Evolutionary conservation across 2,888 invertebrate genomes (phyloP).

Genomic region (Thymelicus acteon): DNA sequence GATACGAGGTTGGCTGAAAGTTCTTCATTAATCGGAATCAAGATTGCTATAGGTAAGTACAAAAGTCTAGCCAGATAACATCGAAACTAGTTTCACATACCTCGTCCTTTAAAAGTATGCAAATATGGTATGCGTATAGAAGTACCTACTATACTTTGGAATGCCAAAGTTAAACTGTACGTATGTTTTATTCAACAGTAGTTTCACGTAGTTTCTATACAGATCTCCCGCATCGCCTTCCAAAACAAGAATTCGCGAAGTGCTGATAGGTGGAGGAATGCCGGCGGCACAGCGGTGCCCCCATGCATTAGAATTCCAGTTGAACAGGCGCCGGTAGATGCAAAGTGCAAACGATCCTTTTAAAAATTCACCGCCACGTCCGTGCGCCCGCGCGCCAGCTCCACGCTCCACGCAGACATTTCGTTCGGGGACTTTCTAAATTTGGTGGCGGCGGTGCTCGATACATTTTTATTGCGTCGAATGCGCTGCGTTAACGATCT

Average conservation of each 20-base stretch:
- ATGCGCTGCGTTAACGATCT: conserved; percentile 35
- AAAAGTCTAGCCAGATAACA: too few species aligned
- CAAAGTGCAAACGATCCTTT: conserved; percentile 40
- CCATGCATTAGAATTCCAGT: conserved; percentile 33
- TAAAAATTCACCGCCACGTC: conserved; percentile 43
- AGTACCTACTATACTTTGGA: not conserved
- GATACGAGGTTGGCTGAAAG: too few species aligned
- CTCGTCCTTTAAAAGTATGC: not conserved
- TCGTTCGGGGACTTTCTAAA: conserved; percentile 45
- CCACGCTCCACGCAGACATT: not conserved
- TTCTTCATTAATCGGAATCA: too few species aligned
- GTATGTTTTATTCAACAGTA: conserved; percentile 8
- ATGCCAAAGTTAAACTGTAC: not conserved
- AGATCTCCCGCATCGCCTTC: conserved; percentile 26
- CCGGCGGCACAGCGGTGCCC: conserved; percentile 7
- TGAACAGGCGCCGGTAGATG: conserved; percentile 31
- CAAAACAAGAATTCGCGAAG: conserved; percentile 29
- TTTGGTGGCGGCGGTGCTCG: conserved; percentile 42
- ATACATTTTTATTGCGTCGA: conserved; percentile 47
- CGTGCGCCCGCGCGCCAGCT: not conserved
- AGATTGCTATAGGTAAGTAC: too few species aligned
- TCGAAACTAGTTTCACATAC: too few species aligned
- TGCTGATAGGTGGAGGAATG: conserved; percentile 30
- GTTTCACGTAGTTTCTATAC: conserved; percentile 2
- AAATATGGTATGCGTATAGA: not conserved